Conservation (phyloP, 2,888 invertebrate species). For the Drosophila lutescens region DNA sequence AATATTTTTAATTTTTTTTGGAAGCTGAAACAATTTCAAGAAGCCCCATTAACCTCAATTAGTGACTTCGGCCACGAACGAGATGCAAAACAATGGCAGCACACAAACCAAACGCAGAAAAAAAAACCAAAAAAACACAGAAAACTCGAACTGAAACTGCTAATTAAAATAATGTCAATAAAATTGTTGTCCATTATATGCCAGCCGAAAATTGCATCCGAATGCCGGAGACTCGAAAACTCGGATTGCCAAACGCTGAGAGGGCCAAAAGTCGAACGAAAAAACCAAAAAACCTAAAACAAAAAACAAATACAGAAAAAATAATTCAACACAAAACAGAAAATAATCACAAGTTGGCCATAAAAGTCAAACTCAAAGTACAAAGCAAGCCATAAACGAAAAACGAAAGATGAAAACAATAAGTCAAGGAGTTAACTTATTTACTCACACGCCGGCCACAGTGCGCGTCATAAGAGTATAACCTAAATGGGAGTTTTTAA, state of each 20-base stretch:
- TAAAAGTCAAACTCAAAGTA: constrained; percentile 73
- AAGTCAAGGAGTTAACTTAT: constrained; percentile 65
- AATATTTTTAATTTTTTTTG: not conserved
- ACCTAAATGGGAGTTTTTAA: no score
- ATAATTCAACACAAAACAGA: constrained; percentile 23
- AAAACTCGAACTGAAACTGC: constrained; percentile 64
- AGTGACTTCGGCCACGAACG: constrained; percentile 74
- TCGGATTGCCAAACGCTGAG: constrained; percentile 72
- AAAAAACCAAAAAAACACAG: constrained; percentile 5
- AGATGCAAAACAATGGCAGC: constrained; percentile 31
- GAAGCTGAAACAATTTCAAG: constrained; percentile 68
- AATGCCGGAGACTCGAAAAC: constrained; percentile 2
- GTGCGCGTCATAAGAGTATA: constrained; percentile 14
- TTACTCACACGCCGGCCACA: constrained; percentile 49
- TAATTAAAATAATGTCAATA: constrained; percentile 82
- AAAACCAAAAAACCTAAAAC: constrained; percentile 43
- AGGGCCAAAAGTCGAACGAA: constrained; percentile 71
- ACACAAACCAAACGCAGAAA: constrained; percentile 6
- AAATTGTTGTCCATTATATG: constrained; percentile 79
- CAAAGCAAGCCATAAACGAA: constrained; percentile 73
- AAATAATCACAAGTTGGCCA: constrained; percentile 73
- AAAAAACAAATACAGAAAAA: constrained; percentile 35
- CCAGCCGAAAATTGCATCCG: constrained; percentile 71
- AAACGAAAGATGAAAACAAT: constrained; percentile 67
- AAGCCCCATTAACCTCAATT: constrained; percentile 81